Base-by-base conservation (phyloP, 2,888 invertebrate genomes). In the Agrochola lychnidis region DNA sequence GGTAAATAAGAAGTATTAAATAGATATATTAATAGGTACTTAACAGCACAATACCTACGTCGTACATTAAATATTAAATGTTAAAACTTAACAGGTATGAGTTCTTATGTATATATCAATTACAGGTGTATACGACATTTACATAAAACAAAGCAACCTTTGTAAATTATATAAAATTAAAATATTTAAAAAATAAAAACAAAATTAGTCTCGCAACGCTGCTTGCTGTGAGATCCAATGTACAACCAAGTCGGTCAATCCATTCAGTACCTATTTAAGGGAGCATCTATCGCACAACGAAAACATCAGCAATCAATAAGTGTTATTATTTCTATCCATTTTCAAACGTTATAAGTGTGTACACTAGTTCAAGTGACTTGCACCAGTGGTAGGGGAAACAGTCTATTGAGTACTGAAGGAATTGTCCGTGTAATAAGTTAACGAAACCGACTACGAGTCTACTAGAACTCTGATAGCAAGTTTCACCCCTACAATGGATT, bases 391-490 rank as follows among this genome's bases (percentile, higher is more conserved):
- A 90, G 71, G 86, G 83, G 83, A 22, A 36, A 64, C 59, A 73
- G 79, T 82, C 77, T 70, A 86, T 87, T 78, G 78, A 81, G 86
- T 69, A 82, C 71, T 85, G 79, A 80, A 85, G 84, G 87, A 82
- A 85, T 89, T 85, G 82, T 85, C 81, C 85, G 75, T 79, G 79
- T 88, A 88, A 88, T 88, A 88, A 86, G 84, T 85, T 85, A 88
- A 87, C 85, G 81, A 87, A 89, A 86, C 77, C 62, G 72, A 78
- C 68, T 67, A 71, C 66, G 64, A 81, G 66, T 82, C 30, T 70
- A 56, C 74, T 48, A 71, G 42, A 70, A 81, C 59, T 78, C 73
- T 77, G 70, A 76, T 72, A 63, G 59, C 40, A 73, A 76, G 42
- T 57, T 77, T 82, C 67, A 48, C 40, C 53, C 51, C n/a, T 69